These are phyloP conservation scores for Drosophila rhopaloa DNA, from an alignment of 1,140 invertebrate genomes.

Conservation along the genomic window DNA sequence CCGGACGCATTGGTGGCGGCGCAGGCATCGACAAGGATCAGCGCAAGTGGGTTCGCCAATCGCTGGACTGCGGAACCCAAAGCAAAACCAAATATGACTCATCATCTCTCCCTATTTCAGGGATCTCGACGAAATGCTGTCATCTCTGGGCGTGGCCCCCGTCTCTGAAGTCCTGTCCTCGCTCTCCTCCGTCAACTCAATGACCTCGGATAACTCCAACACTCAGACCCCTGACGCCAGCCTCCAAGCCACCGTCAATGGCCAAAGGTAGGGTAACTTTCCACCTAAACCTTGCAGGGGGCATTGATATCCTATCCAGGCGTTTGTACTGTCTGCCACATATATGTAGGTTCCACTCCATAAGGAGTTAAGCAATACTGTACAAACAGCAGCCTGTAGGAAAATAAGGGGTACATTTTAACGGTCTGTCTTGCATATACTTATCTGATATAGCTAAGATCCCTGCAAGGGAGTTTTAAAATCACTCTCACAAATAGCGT, in stretches of 20 bases:
- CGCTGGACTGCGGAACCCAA: background rate
- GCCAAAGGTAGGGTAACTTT: constrained; percentile 85
- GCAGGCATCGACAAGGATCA: constrained; percentile 82
- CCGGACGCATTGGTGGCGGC: constrained; percentile 85
- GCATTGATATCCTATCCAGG: background rate
- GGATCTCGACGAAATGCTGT: constrained; percentile 93
- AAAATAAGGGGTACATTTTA: no score
- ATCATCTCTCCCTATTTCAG: constrained; percentile 58
- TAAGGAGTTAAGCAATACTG: background rate
- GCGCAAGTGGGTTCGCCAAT: constrained; percentile 64
- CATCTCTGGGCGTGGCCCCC: constrained; percentile 92
- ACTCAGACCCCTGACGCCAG: constrained; percentile 93
- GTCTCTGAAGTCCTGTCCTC: constrained; percentile 94
- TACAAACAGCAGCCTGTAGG: no score
- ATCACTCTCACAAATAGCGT: no score
- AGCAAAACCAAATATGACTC: background rate
- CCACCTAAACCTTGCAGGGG: background rate
- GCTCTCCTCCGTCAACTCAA: constrained; percentile 92
- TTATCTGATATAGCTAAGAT: no score
- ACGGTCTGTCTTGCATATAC: no score
- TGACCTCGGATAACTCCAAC: constrained; percentile 90
- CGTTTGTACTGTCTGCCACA: background rate
- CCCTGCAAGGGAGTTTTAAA: no score
- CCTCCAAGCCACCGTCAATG: constrained; percentile 88
- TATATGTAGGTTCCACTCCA: background rate